A percentile compares a stretch with the other conserved stretches of the same genome.
Evolutionary conservation across 1,140 invertebrate genomes (phyloP).

Genomic region (Drosophila auraria): DNA sequence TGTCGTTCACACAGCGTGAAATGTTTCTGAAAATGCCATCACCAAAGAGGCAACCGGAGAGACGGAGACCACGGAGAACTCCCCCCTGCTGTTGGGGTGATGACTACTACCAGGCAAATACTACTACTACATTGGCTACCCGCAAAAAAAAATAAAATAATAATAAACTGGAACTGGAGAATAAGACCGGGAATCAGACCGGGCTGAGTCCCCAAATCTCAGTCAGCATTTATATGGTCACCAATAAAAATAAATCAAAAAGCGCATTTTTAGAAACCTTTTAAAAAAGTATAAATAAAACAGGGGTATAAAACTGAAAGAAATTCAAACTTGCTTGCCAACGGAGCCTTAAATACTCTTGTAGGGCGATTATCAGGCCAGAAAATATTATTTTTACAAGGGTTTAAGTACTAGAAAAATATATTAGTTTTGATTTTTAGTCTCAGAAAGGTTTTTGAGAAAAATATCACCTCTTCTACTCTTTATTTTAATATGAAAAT

Average conservation of each 20-base stretch:
- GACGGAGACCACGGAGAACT: slow-evolving; percentile 23
- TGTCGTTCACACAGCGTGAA: slow-evolving; percentile 83
- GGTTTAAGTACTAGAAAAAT: neutral
- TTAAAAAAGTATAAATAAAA: slow-evolving; percentile 18
- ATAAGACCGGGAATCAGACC: neutral
- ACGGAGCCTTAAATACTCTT: slow-evolving; percentile 1
- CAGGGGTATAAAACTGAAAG: too few species aligned
- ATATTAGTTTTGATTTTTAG: neutral
- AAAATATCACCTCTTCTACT: too few species aligned
- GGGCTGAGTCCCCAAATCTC: slow-evolving; percentile 29
- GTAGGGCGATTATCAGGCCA: rapidly evolving
- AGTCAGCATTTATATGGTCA: slow-evolving; percentile 74
- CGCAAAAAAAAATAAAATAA: slow-evolving; percentile 12
- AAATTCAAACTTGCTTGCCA: neutral
- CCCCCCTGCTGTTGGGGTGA: slow-evolving; percentile 76
- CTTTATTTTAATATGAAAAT: too few species aligned
- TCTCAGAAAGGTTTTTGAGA: neutral
- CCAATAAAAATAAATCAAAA: slow-evolving; percentile 84
- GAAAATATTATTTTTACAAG: neutral
- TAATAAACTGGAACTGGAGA: neutral
- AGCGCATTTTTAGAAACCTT: slow-evolving; percentile 69
- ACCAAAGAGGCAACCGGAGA: slow-evolving; percentile 23
- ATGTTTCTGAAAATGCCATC: slow-evolving; percentile 59
- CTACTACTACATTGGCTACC: slow-evolving; percentile 47
- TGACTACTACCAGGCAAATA: slow-evolving; percentile 71